A percentile compares a stretch with the other conserved stretches of the same genome.
These are phyloP conservation scores for Atta texana DNA, from an alignment of 1,140 invertebrate species.

Conservation along the genomic window DNA sequence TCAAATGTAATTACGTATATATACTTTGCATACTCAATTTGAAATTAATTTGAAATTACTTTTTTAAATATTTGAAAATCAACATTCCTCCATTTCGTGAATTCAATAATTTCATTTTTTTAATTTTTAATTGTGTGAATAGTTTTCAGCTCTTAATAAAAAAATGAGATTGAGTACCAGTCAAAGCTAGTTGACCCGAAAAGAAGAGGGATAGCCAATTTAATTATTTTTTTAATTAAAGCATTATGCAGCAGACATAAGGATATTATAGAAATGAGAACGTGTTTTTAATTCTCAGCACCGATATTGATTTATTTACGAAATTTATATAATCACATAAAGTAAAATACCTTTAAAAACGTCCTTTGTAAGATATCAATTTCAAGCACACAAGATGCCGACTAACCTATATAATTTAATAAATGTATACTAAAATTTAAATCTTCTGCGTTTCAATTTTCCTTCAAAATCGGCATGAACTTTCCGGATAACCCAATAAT, in stretches of 20 bases:
- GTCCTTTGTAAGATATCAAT: not conserved
- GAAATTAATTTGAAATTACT: not conserved
- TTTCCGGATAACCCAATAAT: not conserved
- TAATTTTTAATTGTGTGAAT: not conserved
- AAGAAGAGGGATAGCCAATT: constrained; percentile 16
- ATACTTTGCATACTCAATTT: not conserved
- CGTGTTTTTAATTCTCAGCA: constrained; percentile 11
- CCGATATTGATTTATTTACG: constrained; percentile 1
- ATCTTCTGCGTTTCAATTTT: too few relatives aligned
- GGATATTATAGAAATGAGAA: constrained; percentile 2
- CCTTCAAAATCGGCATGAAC: too few relatives aligned
- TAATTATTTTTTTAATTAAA: constrained; percentile 57
- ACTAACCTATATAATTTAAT: too few relatives aligned
- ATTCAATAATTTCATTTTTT: constrained; percentile 12
- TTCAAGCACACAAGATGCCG: too few relatives aligned
- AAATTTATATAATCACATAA: constrained; percentile 14
- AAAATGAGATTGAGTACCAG: not conserved
- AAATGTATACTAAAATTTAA: too few relatives aligned
- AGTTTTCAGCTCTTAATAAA: not conserved
- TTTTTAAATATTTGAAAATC: constrained; percentile 4
- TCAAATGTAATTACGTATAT: not conserved
- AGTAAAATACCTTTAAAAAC: not conserved
- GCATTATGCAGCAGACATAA: not conserved
- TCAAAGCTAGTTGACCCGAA: constrained; percentile 37
- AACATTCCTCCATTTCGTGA: not conserved